Evolutionary conservation across 2,888 invertebrate genomes (phyloP), one percentile per base, ranked within the genome.

Genomic region (Machimus rusticus): DNA sequence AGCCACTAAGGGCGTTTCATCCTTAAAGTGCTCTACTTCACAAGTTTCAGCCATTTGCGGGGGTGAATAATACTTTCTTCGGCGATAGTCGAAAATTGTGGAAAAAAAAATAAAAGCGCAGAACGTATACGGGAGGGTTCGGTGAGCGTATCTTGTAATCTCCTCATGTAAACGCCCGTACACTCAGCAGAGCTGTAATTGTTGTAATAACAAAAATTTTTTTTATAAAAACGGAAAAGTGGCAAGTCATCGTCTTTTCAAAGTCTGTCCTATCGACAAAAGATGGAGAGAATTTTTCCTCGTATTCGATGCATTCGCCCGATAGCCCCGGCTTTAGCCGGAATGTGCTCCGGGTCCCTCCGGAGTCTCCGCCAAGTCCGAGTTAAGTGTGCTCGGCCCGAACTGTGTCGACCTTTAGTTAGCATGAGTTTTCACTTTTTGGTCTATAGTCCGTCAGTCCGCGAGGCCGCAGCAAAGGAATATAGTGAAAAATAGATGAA

Each of bases 191-290:
- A 37, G 76, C 37, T 37, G 76, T 76, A 76, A 37, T 76, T 43
- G 79, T 79, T 28, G 46, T 46, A 46, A 28, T 66, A 39, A 46
- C 66, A 66, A 66, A 66, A 66, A 14, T 46, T 46, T 46, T 46
- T 46, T 43, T 43, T 43, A 66, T 84, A 84, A 84, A 66, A 84
- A 66, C 82, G 66, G 39, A 84, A 84, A 84, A 66, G 37, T 66
- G 34, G 57, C 57, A 57, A 84, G 82, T 84, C 82, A 84, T 57
- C 82, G 66, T 84, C 82, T 84, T 84, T 84, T 84, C 82, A 84
- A 66, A 84, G 82, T 57, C 82, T 84, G 37, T 84, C 82, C 34
- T 37, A 66, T 57, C 66, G n/a, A 84, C 66, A 66, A 66, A 66
- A 84, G 82, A 84, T 66, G 82, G 66, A 66, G 66, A 66, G 82